Evolutionary conservation across 2,797 vertebrate species (phyloP).

Genomic region (Rhynchonycteris naso): DNA sequence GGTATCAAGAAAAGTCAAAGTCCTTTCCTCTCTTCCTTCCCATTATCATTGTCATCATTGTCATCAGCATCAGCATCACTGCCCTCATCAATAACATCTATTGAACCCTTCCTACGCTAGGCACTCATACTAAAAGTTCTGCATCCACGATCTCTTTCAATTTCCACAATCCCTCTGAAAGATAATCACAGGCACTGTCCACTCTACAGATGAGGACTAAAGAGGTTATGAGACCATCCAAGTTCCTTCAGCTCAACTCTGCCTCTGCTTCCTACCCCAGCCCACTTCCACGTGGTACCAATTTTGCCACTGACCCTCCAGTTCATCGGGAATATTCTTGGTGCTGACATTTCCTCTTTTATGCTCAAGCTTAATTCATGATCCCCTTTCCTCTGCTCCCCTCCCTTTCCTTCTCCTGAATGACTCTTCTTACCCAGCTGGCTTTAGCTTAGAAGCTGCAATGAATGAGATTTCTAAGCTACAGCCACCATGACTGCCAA

Average conservation of each 20-base stretch:
- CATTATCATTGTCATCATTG: fast-evolving
- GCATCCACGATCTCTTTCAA: not conserved
- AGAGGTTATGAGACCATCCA: not conserved
- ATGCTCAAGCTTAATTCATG: not conserved
- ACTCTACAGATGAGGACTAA: not conserved
- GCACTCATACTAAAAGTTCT: not conserved
- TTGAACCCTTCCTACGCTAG: not conserved
- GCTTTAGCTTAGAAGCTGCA: not conserved
- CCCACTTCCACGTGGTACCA: not conserved
- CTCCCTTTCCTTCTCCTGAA: not conserved
- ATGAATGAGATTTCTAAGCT: not conserved
- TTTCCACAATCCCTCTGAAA: not conserved
- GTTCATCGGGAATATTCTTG: not conserved
- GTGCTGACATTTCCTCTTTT: not conserved
- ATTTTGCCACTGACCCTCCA: not conserved
- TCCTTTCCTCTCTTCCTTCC: not conserved
- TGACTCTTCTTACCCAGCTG: not conserved
- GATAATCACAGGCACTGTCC: not conserved
- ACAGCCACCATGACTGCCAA: not conserved
- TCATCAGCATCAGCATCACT: not conserved
- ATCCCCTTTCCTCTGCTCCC: not conserved
- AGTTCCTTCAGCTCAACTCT: not conserved
- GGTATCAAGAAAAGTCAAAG: not conserved
- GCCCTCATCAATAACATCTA: not conserved
- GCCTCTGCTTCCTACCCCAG: not conserved